phyloP scores from a whole-genome alignment of 2,888 invertebrate genomes.

The Hartigia nigra region DNA sequence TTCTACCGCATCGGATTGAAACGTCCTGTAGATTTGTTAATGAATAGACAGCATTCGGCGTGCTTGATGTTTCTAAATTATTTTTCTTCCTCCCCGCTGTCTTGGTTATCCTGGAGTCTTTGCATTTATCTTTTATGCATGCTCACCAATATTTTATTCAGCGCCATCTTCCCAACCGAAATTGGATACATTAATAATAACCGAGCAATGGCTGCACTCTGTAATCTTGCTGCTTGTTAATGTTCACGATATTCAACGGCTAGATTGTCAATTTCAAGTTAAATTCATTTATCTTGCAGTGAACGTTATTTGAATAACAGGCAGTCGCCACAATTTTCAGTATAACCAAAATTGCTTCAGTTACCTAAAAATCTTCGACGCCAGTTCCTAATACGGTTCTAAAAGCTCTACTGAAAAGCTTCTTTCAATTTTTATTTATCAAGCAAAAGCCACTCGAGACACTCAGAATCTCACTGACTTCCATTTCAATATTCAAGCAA shows the following conservation, averaged over 20 bases:
- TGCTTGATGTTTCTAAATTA: neutral
- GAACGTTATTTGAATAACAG: too few relatives aligned
- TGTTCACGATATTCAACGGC: neutral
- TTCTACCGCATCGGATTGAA: neutral
- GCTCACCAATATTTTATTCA: neutral
- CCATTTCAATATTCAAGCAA: too few relatives aligned
- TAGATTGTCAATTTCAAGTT: neutral
- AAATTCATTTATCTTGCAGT: neutral
- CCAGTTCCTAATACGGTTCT: too few relatives aligned
- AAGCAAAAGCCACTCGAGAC: too few relatives aligned
- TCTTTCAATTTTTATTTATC: too few relatives aligned
- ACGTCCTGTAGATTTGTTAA: neutral
- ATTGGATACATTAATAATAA: neutral
- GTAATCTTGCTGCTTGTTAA: neutral
- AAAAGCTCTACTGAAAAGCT: too few relatives aligned
- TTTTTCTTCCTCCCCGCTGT: too few relatives aligned
- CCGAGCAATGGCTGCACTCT: neutral
- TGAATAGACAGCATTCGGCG: neutral
- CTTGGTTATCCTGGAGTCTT: constrained; percentile 15
- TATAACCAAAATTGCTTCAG: too few relatives aligned
- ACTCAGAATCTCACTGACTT: too few relatives aligned
- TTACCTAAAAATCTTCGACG: too few relatives aligned
- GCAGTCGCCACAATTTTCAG: too few relatives aligned
- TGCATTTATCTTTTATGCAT: constrained; percentile 38
- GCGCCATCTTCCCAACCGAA: neutral